phyloP scores from a whole-genome alignment of 2,888 invertebrate genomes.

The Microctonus aethiopoides region DNA sequence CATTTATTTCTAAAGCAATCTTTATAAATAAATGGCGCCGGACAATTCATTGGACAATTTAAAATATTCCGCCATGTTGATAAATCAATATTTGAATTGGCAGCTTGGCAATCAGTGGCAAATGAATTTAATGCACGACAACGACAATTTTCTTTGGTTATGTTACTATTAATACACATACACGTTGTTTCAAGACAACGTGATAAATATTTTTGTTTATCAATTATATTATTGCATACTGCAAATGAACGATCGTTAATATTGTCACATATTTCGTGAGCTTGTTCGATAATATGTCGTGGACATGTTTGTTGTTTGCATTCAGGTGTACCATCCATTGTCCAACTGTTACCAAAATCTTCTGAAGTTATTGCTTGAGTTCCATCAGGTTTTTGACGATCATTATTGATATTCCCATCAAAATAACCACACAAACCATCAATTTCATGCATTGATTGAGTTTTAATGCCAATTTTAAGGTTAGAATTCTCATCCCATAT shows the following conservation, averaged over 20 bases:
- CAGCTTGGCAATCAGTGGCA: slow-evolving; percentile 79
- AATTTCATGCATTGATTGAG: slow-evolving; percentile 73
- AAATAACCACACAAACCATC: slow-evolving; percentile 86
- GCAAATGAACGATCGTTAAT: slow-evolving; percentile 77
- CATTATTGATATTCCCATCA: slow-evolving; percentile 76
- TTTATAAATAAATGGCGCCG: slow-evolving; percentile 80
- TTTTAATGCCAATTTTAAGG: slow-evolving; percentile 78
- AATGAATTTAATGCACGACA: slow-evolving; percentile 78
- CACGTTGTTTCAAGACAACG: slow-evolving; percentile 83
- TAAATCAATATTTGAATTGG: slow-evolving; percentile 74
- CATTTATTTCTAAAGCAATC: slow-evolving; percentile 81
- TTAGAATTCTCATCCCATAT: slow-evolving; percentile 77
- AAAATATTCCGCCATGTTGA: slow-evolving; percentile 78
- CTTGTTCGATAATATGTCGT: slow-evolving; percentile 72
- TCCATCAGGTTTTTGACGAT: slow-evolving; percentile 79
- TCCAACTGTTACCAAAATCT: slow-evolving; percentile 84
- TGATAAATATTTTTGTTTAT: slow-evolving; percentile 77
- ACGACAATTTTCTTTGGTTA: slow-evolving; percentile 71
- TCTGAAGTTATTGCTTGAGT: slow-evolving; percentile 71
- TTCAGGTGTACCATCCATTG: slow-evolving; percentile 64
- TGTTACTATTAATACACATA: slow-evolving; percentile 73
- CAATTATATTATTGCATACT: slow-evolving; percentile 73
- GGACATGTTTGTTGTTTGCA: slow-evolving; percentile 72
- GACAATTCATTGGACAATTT: slow-evolving; percentile 80
- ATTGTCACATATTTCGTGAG: slow-evolving; percentile 76